Evolutionary conservation across 2,888 invertebrate genomes (phyloP).

Genomic region (Andrena fulva): DNA sequence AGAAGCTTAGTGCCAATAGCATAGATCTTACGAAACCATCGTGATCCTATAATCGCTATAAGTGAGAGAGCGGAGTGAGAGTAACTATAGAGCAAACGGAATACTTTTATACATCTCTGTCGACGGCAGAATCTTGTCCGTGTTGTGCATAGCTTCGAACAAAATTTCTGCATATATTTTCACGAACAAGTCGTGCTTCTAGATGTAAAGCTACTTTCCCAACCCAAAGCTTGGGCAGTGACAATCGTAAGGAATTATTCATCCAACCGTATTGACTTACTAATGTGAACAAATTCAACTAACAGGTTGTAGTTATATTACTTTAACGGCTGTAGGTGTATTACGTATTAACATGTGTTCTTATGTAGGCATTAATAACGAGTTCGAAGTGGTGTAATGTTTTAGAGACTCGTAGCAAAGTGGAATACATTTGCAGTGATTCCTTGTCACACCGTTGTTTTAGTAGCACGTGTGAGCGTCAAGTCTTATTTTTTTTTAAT

Average conservation of each 20-base stretch:
- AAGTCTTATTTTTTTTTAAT: conserved; percentile 5
- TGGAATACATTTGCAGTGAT: neutral
- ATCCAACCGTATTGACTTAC: neutral
- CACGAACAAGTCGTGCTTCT: neutral
- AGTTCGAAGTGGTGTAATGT: conserved; percentile 27
- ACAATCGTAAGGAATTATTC: neutral
- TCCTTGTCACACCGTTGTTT: conserved; percentile 6
- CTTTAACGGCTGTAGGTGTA: conserved; percentile 17
- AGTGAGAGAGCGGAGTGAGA: neutral
- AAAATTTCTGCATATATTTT: neutral
- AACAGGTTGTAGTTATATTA: conserved; percentile 27
- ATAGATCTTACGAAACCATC: neutral
- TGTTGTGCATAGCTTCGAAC: neutral
- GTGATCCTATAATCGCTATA: neutral
- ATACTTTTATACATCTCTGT: conserved; percentile 15
- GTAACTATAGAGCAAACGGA: neutral
- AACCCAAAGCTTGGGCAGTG: neutral
- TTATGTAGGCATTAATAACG: conserved; percentile 5
- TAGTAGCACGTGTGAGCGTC: conserved; percentile 9
- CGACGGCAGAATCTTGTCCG: neutral
- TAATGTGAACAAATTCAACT: neutral
- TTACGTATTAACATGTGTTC: conserved; percentile 20
- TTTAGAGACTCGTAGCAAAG: conserved; percentile 12
- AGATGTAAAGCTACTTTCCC: neutral
- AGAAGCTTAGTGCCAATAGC: conserved; percentile 16